Evolutionary conservation across 2,113 vertebrate genomes (phyloP).

Genomic region (Prochilodus magdalenae): DNA sequence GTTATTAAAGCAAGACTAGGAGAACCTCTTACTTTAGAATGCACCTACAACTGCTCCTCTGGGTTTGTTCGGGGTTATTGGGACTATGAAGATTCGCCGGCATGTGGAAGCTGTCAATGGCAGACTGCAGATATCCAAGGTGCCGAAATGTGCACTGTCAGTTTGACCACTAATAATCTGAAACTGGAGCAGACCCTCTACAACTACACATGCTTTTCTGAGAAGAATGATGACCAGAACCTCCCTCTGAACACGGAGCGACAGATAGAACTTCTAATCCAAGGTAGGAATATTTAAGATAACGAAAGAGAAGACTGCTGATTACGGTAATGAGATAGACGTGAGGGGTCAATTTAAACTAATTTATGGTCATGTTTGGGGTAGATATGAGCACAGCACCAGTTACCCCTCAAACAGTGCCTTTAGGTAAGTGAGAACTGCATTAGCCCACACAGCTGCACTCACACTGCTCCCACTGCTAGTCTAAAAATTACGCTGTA

Average conservation of each 20-base stretch:
- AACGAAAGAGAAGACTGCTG: background rate
- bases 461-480: too few relatives aligned
- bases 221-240: conserved; percentile 49
- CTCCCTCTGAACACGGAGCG: conserved; percentile 55
- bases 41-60: conserved; percentile 74
- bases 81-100: conserved; percentile 37
- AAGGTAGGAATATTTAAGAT: conserved; percentile 56
- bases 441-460: background rate
- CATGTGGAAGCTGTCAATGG: conserved; percentile 29
- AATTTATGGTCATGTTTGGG: background rate
- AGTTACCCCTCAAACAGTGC: background rate
- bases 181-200: conserved; percentile 54
- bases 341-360: background rate
- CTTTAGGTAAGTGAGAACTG: conserved; percentile 29
- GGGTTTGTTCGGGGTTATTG: conserved; percentile 73
- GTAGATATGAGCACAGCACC: conserved; percentile 7
- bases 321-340: background rate
- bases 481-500: too few relatives aligned
- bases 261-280: conserved; percentile 58
- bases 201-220: conserved; percentile 69
- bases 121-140: fast-evolving
- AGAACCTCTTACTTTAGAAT: conserved; percentile 63
- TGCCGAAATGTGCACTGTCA: conserved; percentile 58
- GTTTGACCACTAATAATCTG: conserved; percentile 56
- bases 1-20: conserved; percentile 56